A percentile compares a stretch with the other conserved stretches of the same genome.
Conservation (phyloP, 2,888 invertebrate species). For the Peribatodes rhomboidaria region DNA sequence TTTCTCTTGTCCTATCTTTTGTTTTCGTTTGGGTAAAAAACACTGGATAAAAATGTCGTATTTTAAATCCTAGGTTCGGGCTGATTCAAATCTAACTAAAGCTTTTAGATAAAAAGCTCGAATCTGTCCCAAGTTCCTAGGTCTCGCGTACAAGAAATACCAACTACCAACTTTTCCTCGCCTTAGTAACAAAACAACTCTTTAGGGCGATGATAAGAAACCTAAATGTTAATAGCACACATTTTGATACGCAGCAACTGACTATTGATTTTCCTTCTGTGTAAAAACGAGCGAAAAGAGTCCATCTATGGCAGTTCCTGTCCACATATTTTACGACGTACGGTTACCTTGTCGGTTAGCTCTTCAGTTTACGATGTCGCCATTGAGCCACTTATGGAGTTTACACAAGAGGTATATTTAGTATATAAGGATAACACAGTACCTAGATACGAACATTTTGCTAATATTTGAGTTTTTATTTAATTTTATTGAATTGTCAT, state of each 20-base stretch:
- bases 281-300: slow-evolving; percentile 9
- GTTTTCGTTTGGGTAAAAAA: no score
- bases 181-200: not conserved
- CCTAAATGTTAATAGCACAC: not conserved
- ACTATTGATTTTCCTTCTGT: slow-evolving; percentile 16
- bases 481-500: not conserved
- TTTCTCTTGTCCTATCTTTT: no score
- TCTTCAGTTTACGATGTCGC: not conserved
- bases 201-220: not conserved
- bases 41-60: no score
- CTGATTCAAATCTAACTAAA: no score
- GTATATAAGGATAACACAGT: not conserved
- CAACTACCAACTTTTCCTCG: not conserved
- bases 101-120: no score
- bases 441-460: not conserved
- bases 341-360: slow-evolving; percentile 5
- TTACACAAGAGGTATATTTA: not conserved
- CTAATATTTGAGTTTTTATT: not conserved
- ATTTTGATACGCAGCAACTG: slow-evolving; percentile 1
- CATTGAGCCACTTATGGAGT: not conserved
- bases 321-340: slow-evolving; percentile 12
- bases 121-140: no score
- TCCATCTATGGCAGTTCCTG: slow-evolving; percentile 5
- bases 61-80: no score
- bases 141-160: no score